Base-by-base conservation (phyloP, 2,797 vertebrate genomes). In the Lepidocolaptes lacrymiger region DNA sequence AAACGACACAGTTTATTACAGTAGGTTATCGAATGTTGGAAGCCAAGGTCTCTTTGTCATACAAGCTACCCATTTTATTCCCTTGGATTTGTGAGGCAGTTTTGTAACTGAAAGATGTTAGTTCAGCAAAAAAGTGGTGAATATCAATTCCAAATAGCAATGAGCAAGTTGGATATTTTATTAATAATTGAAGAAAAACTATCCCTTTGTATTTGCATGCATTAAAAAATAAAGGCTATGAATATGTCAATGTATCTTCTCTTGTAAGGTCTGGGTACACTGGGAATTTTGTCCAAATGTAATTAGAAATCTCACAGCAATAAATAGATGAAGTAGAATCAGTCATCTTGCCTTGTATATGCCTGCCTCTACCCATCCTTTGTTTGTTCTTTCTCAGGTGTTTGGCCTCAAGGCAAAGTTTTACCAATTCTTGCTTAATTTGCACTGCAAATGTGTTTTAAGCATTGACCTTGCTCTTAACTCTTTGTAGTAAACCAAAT, bases 321-420 rank as follows among this genome's bases (percentile, higher is more conserved):
- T 5, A 82, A 8, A 21, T 27, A 62, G 64, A 58, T 22, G 7
- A 1, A 24, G 56, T 7, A 56, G 77, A 49, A 54, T 41, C 34
- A 17, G 34, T 54, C n/a, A 46, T 11, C 44, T 36, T 76, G 28
- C 36, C 21, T 87, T 74, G 46, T 54, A 79, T 37, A 41, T 39
- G 19, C 20, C 46, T 86, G 59, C 32, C 58, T 89, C 54, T 86
- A 36, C 79, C 63, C 32, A 37, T 88, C 18, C 62, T 88, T 30
- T 79, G 5, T 76, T 46, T 76, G 30, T n/a, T 73, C 49, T 74
- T 81, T 62, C 63, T 93, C 84, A 80, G 87, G 74, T 93, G 77
- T 87, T 95, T 86, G 75, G 75, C 78, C 87, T 91, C 63, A 56
- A 58, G 94, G 78, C 84, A 86, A 51, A 16, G 36, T 81, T 86